Evolutionary conservation across 1,140 invertebrate genomes (phyloP).

Genomic region (Drosophila cardini): DNA sequence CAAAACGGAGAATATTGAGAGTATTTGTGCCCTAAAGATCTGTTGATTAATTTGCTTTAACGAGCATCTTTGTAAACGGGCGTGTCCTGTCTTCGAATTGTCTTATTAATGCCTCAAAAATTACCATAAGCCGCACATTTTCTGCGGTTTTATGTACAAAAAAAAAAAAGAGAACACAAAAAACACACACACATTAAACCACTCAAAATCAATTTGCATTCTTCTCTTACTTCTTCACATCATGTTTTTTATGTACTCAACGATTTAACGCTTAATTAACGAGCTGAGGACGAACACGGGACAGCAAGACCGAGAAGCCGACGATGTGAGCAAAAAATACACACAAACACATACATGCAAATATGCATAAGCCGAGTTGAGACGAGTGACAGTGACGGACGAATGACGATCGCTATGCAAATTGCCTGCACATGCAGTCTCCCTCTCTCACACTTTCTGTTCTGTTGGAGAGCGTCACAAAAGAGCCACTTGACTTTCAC

Average conservation of each 20-base stretch:
- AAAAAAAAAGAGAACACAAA: constrained; percentile 21
- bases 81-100: constrained; percentile 40
- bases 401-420: constrained; percentile 67
- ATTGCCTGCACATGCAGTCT: constrained; percentile 45
- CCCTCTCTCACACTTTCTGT: constrained; percentile 17
- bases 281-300: constrained; percentile 37
- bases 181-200: constrained; percentile 51
- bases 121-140: constrained; percentile 76
- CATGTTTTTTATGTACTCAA: constrained; percentile 51
- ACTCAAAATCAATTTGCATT: constrained; percentile 75
- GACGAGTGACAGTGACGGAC: constrained; percentile 5
- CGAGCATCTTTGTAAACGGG: constrained; percentile 55
- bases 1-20: neutral
- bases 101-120: constrained; percentile 40
- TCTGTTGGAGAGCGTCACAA: constrained; percentile 57
- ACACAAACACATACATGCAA: neutral
- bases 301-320: constrained; percentile 23
- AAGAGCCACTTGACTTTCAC: constrained; percentile 78
- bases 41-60: constrained; percentile 77
- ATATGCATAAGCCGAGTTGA: neutral
- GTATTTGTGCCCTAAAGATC: constrained; percentile 18
- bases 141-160: constrained; percentile 56
- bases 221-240: constrained; percentile 28
- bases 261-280: constrained; percentile 81
- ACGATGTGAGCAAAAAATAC: constrained; percentile 20